phyloP scores from a whole-genome alignment of 2,888 invertebrate species.

The Apamea anceps region DNA sequence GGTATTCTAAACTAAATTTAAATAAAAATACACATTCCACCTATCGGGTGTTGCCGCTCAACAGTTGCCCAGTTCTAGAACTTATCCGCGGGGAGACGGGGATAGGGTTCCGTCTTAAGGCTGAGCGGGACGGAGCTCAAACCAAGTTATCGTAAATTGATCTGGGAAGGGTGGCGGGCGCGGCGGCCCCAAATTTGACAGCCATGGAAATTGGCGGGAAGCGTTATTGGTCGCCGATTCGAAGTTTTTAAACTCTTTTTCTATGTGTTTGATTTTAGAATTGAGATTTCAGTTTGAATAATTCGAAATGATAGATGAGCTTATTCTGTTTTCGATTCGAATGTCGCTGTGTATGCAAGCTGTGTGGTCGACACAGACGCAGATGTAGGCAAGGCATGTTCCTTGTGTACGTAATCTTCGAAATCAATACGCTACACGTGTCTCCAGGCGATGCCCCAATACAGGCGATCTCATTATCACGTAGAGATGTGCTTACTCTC shows the following conservation, averaged over 20 bases:
- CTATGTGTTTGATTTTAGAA: constrained; percentile 71
- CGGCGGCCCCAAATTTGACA: constrained; percentile 89
- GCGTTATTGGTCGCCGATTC: constrained; percentile 85
- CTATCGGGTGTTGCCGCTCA: constrained; percentile 73
- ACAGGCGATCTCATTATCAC: constrained; percentile 46
- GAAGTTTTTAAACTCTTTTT: constrained; percentile 71
- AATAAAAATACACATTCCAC: constrained; percentile 60
- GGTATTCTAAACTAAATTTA: constrained; percentile 34
- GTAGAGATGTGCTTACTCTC: constrained; percentile 30
- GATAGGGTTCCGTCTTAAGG: constrained; percentile 86
- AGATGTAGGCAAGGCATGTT: constrained; percentile 20
- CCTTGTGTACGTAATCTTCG: constrained; percentile 44
- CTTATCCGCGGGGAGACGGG: constrained; percentile 87
- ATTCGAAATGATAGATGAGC: constrained; percentile 60
- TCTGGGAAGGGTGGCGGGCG: constrained; percentile 83
- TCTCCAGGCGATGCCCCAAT: constrained; percentile 52
- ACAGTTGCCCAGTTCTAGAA: constrained; percentile 84
- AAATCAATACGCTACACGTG: constrained; percentile 65
- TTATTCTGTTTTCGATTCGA: constrained; percentile 42
- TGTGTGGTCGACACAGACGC: constrained; percentile 1
- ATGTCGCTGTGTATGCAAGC: constrained; percentile 18
- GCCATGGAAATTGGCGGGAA: constrained; percentile 90
- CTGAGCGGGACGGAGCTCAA: constrained; percentile 88
- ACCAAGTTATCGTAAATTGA: constrained; percentile 90
- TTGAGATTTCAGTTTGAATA: constrained; percentile 63